A percentile compares a stretch with the other conserved stretches of the same genome.
Evolutionary conservation across 2,888 invertebrate genomes (phyloP).

Genomic region (Drosophila leonis): DNA sequence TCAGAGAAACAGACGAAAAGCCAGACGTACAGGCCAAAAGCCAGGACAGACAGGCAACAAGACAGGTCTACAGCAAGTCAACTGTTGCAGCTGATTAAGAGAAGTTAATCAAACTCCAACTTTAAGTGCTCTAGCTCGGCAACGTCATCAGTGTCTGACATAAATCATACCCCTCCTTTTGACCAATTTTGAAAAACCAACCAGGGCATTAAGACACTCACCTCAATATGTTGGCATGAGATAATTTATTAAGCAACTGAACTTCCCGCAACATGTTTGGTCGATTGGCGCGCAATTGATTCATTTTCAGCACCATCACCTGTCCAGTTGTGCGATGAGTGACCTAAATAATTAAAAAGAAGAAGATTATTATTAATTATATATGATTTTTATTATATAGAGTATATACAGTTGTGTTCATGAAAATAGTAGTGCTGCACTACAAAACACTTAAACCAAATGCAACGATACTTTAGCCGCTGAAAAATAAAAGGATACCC

Average conservation of each 20-base stretch:
- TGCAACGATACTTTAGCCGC: too few relatives aligned
- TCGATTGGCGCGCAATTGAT: conserved; percentile 96
- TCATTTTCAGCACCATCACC: conserved; percentile 99
- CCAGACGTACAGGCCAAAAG: not conserved
- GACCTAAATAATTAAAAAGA: conserved; percentile 88
- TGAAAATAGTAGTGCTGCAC: too few relatives aligned
- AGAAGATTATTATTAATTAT: not conserved
- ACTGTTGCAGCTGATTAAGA: not conserved
- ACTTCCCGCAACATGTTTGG: conserved; percentile 98
- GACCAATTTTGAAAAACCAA: too few relatives aligned
- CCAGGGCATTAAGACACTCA: conserved; percentile 84
- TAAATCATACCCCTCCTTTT: too few relatives aligned
- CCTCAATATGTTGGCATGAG: conserved; percentile 97
- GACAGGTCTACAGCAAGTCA: too few relatives aligned
- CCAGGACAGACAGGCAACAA: not conserved
- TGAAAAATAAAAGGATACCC: too few relatives aligned
- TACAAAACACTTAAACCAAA: too few relatives aligned
- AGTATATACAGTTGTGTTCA: too few relatives aligned
- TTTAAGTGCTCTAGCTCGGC: not conserved
- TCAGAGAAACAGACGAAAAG: not conserved
- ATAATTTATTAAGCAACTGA: conserved; percentile 97
- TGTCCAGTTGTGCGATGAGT: conserved; percentile 96
- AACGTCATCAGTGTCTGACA: not conserved
- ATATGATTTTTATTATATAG: not conserved
- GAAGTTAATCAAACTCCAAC: not conserved